Evolutionary conservation across 2,888 invertebrate genomes (phyloP).

Genomic region (Dioctria rufipes): DNA sequence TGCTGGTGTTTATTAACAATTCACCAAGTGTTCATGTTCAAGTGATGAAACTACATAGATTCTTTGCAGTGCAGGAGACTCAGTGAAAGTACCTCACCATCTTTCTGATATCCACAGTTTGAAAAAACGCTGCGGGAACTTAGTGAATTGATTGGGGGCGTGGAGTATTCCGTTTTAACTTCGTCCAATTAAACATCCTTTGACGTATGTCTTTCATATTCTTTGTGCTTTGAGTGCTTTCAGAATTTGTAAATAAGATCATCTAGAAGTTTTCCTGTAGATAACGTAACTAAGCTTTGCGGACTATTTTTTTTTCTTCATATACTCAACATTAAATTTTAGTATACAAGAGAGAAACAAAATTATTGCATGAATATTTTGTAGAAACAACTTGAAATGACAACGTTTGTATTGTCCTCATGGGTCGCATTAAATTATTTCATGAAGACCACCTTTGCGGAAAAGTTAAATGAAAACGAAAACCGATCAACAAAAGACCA

Average conservation of each 20-base stretch:
- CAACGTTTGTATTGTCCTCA: too few species aligned
- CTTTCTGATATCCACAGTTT: background rate
- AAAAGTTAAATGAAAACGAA: background rate
- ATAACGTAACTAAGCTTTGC: too few species aligned
- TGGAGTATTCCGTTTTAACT: constrained; percentile 32
- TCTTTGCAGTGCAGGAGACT: constrained; percentile 25
- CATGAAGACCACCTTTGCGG: background rate
- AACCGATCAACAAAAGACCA: background rate
- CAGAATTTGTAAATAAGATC: constrained; percentile 16
- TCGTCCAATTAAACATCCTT: constrained; percentile 50
- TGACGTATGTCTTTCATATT: constrained; percentile 42
- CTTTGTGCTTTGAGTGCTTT: constrained; percentile 4
- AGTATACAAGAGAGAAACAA: too few species aligned
- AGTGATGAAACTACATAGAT: constrained; percentile 47
- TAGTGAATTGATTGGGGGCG: constrained; percentile 36
- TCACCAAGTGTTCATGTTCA: constrained; percentile 55
- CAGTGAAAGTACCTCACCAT: constrained; percentile 5
- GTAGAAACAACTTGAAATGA: too few species aligned
- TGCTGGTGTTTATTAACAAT: constrained; percentile 59
- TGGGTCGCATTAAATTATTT: too few species aligned
- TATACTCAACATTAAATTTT: too few species aligned
- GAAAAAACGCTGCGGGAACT: background rate
- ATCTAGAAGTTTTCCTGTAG: too few species aligned
- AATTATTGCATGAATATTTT: too few species aligned
- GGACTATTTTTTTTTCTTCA: too few species aligned